Evolutionary conservation across 1,140 invertebrate species (phyloP).

Genomic region (Cyrtorhinus lividipennis): DNA sequence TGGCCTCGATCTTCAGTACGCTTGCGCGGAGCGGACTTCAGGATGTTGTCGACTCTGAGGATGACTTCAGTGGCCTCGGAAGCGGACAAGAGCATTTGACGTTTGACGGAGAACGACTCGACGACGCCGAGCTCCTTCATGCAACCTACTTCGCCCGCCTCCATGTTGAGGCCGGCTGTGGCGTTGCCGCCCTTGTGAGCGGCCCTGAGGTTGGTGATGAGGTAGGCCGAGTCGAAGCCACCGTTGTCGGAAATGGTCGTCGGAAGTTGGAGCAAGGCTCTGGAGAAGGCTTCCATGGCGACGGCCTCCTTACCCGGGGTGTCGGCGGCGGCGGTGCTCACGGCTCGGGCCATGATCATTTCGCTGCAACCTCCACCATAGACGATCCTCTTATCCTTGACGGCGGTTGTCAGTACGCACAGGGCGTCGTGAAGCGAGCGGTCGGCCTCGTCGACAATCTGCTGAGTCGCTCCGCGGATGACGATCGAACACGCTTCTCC

Average conservation of each 20-base stretch:
- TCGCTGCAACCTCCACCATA: conserved; percentile 92
- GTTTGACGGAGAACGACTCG: conserved; percentile 92
- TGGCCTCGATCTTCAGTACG: conserved; percentile 73
- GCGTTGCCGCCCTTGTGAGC: conserved; percentile 63
- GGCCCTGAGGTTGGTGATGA: conserved; percentile 80
- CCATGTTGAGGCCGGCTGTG: conserved; percentile 86
- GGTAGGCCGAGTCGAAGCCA: conserved; percentile 92
- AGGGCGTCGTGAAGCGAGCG: conserved; percentile 95
- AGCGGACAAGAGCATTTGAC: conserved; percentile 86
- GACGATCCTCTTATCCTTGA: conserved; percentile 80
- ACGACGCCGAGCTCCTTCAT: conserved; percentile 85
- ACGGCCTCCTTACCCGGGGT: conserved; percentile 95
- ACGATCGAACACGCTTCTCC: conserved; percentile 97
- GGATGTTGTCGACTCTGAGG: conserved; percentile 92
- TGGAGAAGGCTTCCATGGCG: conserved; percentile 92
- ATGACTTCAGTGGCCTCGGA: conserved; percentile 99
- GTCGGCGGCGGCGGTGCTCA: conserved; percentile 63
- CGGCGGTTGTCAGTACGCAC: conserved; percentile 90
- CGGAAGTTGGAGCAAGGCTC: conserved; percentile 74
- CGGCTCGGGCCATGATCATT: conserved; percentile 91
- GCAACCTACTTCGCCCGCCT: conserved; percentile 64
- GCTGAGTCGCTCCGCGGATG: conserved; percentile 95
- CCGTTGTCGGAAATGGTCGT: conserved; percentile 97
- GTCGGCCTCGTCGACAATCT: conserved; percentile 98
- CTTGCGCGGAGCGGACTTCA: conserved; percentile 84